Conservation (phyloP, 1,140 invertebrate genomes). For the Drosophila bifasciata region DNA sequence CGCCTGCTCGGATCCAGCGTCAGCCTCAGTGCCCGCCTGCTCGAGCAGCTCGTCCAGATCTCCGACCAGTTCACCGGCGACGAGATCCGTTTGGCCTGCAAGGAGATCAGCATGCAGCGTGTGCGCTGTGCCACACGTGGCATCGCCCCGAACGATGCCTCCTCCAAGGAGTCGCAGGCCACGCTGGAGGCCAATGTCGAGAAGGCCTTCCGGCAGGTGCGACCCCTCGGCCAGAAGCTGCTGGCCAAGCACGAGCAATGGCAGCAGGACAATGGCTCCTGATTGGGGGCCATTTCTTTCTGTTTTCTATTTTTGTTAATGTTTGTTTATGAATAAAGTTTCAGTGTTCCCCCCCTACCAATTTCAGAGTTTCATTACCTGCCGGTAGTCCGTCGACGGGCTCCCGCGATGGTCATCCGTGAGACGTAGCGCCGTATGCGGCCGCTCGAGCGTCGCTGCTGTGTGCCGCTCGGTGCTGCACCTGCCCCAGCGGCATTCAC, state of each 20-base stretch:
- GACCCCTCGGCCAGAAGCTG: conserved; percentile 65
- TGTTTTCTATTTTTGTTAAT: not conserved
- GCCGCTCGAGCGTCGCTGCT: conserved; percentile 73
- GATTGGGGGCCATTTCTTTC: not conserved
- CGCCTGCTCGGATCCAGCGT: conserved; percentile 85
- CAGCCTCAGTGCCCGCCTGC: conserved; percentile 82
- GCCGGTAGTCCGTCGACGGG: conserved; percentile 80
- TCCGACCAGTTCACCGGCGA: conserved; percentile 92
- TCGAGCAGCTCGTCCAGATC: conserved; percentile 86
- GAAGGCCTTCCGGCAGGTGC: conserved; percentile 65
- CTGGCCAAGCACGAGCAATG: conserved; percentile 69
- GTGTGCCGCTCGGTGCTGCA: not conserved
- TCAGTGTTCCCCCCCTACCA: not conserved
- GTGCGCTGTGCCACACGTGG: conserved; percentile 79
- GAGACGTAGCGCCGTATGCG: conserved; percentile 75
- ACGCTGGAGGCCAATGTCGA: conserved; percentile 48
- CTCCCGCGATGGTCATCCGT: conserved; percentile 81
- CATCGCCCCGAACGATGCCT: not conserved
- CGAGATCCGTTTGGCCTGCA: conserved; percentile 94
- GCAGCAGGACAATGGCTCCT: conserved; percentile 77
- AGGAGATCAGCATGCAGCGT: conserved; percentile 91
- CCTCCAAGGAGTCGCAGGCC: conserved; percentile 24
- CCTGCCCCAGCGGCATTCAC: not conserved
- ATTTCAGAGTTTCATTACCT: too few species aligned
- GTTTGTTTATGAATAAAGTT: conserved; percentile 5